Conservation (phyloP, 2,888 invertebrate genomes). For the Andrena trimmerana region DNA sequence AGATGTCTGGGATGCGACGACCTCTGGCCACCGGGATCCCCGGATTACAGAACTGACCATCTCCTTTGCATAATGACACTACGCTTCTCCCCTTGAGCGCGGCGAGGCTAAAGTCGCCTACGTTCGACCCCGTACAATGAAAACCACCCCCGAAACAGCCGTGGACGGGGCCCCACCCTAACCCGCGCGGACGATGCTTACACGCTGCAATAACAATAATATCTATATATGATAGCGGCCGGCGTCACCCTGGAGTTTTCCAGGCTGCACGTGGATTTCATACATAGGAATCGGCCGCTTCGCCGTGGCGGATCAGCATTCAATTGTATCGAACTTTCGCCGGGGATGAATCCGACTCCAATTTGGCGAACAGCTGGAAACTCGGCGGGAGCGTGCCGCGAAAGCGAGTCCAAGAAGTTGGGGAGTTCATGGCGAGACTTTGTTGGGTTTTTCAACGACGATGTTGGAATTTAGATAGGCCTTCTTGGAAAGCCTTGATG, state of each 20-base stretch:
- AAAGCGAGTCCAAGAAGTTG: no score
- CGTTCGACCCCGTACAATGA: slow-evolving; percentile 46
- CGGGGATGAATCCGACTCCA: slow-evolving; percentile 33
- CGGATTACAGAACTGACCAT: slow-evolving; percentile 84
- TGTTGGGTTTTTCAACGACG: no score
- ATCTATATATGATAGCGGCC: slow-evolving; percentile 70
- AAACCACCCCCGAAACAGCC: slow-evolving; percentile 60
- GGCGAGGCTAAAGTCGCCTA: slow-evolving; percentile 22
- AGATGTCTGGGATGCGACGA: slow-evolving; percentile 83
- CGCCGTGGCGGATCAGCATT: slow-evolving; percentile 77
- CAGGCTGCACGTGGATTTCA: slow-evolving; percentile 78
- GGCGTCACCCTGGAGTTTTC: slow-evolving; percentile 49
- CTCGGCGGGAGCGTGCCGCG: no score
- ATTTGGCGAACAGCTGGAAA: slow-evolving; percentile 28
- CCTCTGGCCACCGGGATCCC: slow-evolving; percentile 76
- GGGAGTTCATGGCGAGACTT: no score
- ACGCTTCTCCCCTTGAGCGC: slow-evolving; percentile 45
- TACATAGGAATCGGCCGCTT: slow-evolving; percentile 79
- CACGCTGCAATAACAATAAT: slow-evolving; percentile 78
- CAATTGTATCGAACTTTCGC: slow-evolving; percentile 77
- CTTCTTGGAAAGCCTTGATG: no score
- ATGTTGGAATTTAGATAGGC: no score
- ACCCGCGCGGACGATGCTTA: slow-evolving; percentile 40
- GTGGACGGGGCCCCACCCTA: slow-evolving; percentile 34
- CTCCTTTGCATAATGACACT: slow-evolving; percentile 84